Conservation (phyloP, 2,888 invertebrate genomes). For the Brenthis daphne region DNA sequence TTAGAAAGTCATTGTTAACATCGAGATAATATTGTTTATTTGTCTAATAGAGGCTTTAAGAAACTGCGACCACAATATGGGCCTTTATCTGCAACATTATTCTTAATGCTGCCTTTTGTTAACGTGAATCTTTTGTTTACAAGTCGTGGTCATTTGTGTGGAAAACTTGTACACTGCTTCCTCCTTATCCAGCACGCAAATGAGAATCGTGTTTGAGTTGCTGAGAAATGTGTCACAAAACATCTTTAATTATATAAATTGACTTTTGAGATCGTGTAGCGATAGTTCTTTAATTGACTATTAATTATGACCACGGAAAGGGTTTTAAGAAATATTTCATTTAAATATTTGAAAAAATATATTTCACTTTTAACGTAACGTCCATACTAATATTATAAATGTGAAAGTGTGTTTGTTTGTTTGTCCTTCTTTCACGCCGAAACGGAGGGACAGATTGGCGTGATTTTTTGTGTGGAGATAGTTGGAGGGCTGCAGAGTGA, state of each 20-base stretch:
- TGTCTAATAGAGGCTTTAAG: slow-evolving; percentile 13
- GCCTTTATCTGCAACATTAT: slow-evolving; percentile 21
- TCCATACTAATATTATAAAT: no score
- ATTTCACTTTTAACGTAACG: no score
- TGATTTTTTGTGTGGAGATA: no score
- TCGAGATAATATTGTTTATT: slow-evolving; percentile 19
- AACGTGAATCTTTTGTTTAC: slow-evolving; percentile 21
- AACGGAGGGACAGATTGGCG: no score
- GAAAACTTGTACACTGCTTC: slow-evolving; percentile 18
- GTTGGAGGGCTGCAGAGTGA: no score
- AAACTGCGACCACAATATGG: slow-evolving; percentile 12
- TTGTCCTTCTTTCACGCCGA: no score
- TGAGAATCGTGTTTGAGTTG: slow-evolving; percentile 20
- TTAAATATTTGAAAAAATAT: no score
- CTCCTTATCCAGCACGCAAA: slow-evolving; percentile 20
- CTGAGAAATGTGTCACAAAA: slow-evolving; percentile 16
- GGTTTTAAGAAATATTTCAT: no score
- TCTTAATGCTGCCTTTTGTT: slow-evolving; percentile 29
- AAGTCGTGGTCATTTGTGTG: slow-evolving; percentile 32
- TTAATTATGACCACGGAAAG: no score
- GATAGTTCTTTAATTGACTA: no score
- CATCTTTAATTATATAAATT: slow-evolving; percentile 31
- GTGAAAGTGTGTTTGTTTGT: no score
- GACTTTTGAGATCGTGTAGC: neutral
- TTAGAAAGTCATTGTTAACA: slow-evolving; percentile 18